These are phyloP conservation scores for Amitus sp. DNA, from an alignment of 2,888 invertebrate species.

Conservation along the genomic window DNA sequence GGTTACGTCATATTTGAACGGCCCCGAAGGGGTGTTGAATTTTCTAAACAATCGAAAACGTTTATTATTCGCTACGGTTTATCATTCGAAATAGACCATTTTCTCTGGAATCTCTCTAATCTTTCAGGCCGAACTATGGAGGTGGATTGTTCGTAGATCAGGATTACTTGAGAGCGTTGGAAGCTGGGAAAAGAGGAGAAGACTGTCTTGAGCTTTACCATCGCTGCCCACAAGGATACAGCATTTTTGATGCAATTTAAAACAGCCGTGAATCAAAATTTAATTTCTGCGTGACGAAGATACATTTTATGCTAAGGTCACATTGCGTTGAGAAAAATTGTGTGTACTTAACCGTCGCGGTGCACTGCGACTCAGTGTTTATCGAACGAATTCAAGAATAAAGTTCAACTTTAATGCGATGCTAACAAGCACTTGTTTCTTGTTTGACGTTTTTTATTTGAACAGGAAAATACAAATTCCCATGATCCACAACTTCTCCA, in stretches of 20 bases:
- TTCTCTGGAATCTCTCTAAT: conserved; percentile 34
- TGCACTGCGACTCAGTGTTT: conserved; percentile 1
- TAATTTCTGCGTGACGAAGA: too few relatives aligned
- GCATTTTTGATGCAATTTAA: conserved; percentile 69
- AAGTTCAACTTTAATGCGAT: conserved; percentile 35
- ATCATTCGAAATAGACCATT: conserved; percentile 24
- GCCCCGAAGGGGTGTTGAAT: too few relatives aligned
- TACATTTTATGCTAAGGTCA: too few relatives aligned
- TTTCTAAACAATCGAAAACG: conserved; percentile 11
- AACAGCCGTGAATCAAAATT: not conserved
- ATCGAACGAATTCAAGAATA: conserved; percentile 22
- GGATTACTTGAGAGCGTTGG: conserved; percentile 73
- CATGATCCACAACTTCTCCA: conserved; percentile 36
- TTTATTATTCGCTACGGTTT: conserved; percentile 26
- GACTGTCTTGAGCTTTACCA: conserved; percentile 73
- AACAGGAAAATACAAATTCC: conserved; percentile 36
- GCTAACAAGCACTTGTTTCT: conserved; percentile 43
- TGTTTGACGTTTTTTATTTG: conserved; percentile 31
- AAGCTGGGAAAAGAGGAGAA: conserved; percentile 73
- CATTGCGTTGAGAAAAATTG: not conserved
- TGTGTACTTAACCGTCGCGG: not conserved
- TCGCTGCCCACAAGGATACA: conserved; percentile 72
- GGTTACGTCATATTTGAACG: too few relatives aligned
- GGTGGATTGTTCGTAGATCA: conserved; percentile 66
- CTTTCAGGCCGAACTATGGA: conserved; percentile 71